Evolutionary conservation across 2,113 vertebrate genomes (phyloP).

Genomic region (Lucifuga dentata): DNA sequence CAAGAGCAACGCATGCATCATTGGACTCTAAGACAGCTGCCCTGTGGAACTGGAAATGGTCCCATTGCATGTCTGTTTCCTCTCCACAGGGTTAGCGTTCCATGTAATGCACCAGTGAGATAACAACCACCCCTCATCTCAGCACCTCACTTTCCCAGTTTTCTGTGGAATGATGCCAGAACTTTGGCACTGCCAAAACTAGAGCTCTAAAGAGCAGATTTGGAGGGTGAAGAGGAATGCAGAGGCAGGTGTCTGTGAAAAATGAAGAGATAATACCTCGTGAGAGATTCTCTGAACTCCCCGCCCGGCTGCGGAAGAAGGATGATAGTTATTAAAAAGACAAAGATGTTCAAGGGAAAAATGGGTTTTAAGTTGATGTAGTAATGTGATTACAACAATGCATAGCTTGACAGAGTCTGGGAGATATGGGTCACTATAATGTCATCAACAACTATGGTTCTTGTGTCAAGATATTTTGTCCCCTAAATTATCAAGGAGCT

Average conservation of each 20-base stretch:
- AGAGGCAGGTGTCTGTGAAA: conserved; percentile 69
- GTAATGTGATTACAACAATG: conserved; percentile 15
- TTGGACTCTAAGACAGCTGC: conserved; percentile 68
- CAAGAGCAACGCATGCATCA: conserved; percentile 59
- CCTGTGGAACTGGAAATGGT: conserved; percentile 44
- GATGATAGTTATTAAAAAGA: conserved; percentile 47
- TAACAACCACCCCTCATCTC: conserved; percentile 51
- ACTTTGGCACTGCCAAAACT: conserved; percentile 56
- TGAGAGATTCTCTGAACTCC: conserved; percentile 58
- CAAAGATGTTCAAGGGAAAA: conserved; percentile 27
- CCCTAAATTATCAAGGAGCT: too few species aligned
- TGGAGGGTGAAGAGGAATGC: conserved; percentile 60
- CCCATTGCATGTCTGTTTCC: conserved; percentile 20
- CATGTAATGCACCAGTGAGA: conserved; percentile 40
- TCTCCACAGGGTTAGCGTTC: conserved; percentile 30
- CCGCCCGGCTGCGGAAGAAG: conserved; percentile 47
- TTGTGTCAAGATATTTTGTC: neutral
- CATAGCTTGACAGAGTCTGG: conserved; percentile 29
- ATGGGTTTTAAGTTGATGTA: conserved; percentile 32
- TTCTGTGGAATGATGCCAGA: conserved; percentile 57
- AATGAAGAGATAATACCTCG: conserved; percentile 60
- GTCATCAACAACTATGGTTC: conserved; percentile 5
- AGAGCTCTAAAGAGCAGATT: conserved; percentile 51
- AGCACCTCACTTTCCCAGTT: conserved; percentile 52
- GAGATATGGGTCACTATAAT: conserved; percentile 1